Base-by-base conservation (phyloP, 2,113 vertebrate genomes). In the Circaetus cinerascens region DNA sequence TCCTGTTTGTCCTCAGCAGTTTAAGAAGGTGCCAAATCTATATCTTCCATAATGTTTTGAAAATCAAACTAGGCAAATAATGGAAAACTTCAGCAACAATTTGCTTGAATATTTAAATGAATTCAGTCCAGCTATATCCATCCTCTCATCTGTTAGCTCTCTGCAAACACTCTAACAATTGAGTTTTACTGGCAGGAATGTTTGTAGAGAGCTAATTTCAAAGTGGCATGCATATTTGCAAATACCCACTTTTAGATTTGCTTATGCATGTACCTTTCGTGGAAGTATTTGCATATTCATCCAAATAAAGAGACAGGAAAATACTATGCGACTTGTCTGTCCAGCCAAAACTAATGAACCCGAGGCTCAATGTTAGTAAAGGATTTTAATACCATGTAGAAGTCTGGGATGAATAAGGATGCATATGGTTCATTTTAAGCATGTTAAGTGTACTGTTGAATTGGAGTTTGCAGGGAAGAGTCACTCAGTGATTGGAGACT, bases 181-280 rank as follows among this genome's bases (percentile, higher is more conserved):
- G 90, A 72, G 63, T 90, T 97, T 94, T 96, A 80, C 73, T 66
- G 51, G 32, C 64, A 68, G 82, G 43, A 66, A 60, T 95, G 73
- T 97, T 98, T 97, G 94, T 68, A 96, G 90, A 97, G 83, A 94
- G 78, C 88, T 97, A 81, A 97, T 97, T 98, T 97, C 75, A 76
- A 88, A 96, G 90, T 79, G 84, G 30, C 84, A 41, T 22, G 53
- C 64, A 21, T 95, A 96, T 96, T 96, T 97, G 95, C 90, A 95
- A 93, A 94, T 95, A 86, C 5, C 60, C 53, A 46, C 56, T 79
- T 76, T 67, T 53, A 93, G 74, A 80, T 97, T 97, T 96, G 83
- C 81, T 95, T 94, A 90, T 76, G 62, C 82, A 55, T 78, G 84
- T 90, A 95, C 94, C 88, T 90, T 73, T 68, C 53, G 13, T 48